Base-by-base conservation (phyloP, 2,113 vertebrate species). In the Zosterops japonicus region DNA sequence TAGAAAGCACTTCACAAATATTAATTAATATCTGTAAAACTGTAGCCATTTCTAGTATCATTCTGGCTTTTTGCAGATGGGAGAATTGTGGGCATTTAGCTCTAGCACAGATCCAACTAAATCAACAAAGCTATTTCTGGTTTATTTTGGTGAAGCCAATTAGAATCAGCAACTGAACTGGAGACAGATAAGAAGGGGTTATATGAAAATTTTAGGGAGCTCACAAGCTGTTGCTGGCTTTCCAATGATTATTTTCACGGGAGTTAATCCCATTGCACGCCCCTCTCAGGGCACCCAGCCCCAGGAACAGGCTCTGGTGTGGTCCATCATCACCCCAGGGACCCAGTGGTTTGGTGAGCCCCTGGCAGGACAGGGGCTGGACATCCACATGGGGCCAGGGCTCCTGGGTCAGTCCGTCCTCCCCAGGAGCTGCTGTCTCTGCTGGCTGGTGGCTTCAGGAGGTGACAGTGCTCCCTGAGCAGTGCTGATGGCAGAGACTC, bases 21-120 rank as follows among this genome's bases (percentile, higher is more conserved):
- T 46, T 86, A 90, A 95, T 95, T 95, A 94, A 68, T 94, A 92
- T 84, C 56, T 83, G 36, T 55, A 86, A 91, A 92, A 52, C 44
- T 78, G 42, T 35, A 94, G 39, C 39, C 74, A 55, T 83, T 92
- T 71, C 72, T 68, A 78, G 44, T 27, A 57, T 79, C 61, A 7
- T 60, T 80, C 85, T 91, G 92, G 68, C 60, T 90, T 86, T 79
- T 70, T 93, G 77, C 68, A 90, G 81, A 77, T 88, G 82, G 42
- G 60, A 90, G 60, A 89, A n/a, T 14, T 55, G 59, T 49, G 76
- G 79, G 88, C 83, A 67, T 82, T 67, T 31, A 63, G 56, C 74
- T 87, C 65, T 20, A 64, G 50, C 56, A 46, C 44, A 55, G 52
- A 65, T 56, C 61, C 74, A 79, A 18, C 83, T 67, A 89, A 56